Conservation (phyloP, 2,888 invertebrate genomes). For the Euplagia quadripunctaria region DNA sequence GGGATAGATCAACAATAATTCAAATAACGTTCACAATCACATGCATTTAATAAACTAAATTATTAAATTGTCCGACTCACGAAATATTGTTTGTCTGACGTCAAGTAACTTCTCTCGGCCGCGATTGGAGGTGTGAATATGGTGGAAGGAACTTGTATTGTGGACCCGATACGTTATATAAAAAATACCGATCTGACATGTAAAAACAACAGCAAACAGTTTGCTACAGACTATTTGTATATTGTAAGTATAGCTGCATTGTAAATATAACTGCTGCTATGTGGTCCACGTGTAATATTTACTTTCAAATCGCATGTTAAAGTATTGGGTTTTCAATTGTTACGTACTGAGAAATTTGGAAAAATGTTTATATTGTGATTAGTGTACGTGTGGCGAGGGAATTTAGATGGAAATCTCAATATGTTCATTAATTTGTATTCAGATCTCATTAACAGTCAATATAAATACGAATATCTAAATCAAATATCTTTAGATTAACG, state of each 20-base stretch:
- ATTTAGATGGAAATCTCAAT: background rate
- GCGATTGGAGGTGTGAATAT: no score
- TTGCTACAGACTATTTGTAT: background rate
- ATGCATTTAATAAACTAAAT: no score
- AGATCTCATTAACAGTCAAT: background rate
- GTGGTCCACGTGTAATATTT: background rate
- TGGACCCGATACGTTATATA: no score
- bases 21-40: no score
- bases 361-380: background rate
- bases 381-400: background rate
- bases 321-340: background rate
- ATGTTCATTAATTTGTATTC: background rate
- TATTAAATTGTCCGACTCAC: no score
- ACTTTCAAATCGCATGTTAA: background rate
- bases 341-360: background rate
- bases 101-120: no score
- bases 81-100: no score
- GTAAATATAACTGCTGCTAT: background rate
- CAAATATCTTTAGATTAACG: no score
- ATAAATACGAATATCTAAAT: background rate
- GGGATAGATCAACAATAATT: no score
- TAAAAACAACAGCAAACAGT: background rate
- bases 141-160: no score
- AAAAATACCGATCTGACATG: background rate
- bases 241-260: background rate